Conservation (phyloP, 2,888 invertebrate genomes). For the Petrolisthes manimaculis region DNA sequence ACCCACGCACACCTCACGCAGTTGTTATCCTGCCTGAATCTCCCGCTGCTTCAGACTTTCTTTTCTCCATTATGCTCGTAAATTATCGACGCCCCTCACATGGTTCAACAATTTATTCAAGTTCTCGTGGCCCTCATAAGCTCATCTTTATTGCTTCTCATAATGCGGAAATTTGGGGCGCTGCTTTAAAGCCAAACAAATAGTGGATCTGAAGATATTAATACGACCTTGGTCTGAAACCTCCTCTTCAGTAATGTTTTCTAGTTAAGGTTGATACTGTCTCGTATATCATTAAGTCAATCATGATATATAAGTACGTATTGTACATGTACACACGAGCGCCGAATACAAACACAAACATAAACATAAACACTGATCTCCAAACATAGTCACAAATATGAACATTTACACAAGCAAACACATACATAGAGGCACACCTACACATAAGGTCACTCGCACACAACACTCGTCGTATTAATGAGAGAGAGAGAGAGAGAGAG, state of each 20-base stretch:
- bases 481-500: background rate
- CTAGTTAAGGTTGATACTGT: no score
- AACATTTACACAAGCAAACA: background rate
- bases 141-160: no score
- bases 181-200: no score
- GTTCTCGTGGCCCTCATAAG: no score
- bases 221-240: no score
- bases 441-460: background rate
- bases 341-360: background rate
- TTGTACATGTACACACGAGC: no score
- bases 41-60: background rate
- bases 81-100: background rate
- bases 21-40: background rate
- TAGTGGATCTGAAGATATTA: no score
- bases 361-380: background rate
- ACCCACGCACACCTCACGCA: background rate
- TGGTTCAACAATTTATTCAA: background rate
- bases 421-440: background rate
- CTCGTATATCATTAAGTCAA: no score
- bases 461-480: background rate
- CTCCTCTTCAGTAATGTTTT: no score
- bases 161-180: no score
- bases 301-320: no score
- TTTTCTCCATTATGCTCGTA: background rate
- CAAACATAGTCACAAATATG: background rate